A percentile compares a stretch with the other conserved stretches of the same genome.
Conservation (phyloP, 1,140 invertebrate species). For the Eubasilissa regina region DNA sequence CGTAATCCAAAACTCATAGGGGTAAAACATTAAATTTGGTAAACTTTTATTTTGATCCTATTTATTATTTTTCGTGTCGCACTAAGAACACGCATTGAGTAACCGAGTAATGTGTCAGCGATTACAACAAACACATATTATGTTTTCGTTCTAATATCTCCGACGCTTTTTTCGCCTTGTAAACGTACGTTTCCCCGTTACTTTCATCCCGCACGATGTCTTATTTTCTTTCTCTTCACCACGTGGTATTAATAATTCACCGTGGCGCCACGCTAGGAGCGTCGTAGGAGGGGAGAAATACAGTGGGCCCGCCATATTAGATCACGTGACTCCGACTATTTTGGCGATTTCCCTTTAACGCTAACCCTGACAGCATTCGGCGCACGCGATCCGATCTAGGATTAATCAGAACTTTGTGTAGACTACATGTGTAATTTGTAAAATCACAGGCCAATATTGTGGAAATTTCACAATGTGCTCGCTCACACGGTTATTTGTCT, state of each 20-base stretch:
- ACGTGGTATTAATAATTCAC: not conserved
- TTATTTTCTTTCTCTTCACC: not conserved
- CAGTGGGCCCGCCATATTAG: not conserved
- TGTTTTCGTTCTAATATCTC: too few species aligned
- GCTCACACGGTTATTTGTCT: too few species aligned
- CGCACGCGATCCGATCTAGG: conserved; percentile 23
- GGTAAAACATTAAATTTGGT: too few species aligned
- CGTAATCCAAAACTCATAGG: too few species aligned
- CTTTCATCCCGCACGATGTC: too few species aligned
- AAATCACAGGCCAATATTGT: conserved; percentile 18
- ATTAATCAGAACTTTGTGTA: conserved; percentile 31
- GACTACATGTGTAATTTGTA: not conserved
- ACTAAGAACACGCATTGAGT: too few species aligned
- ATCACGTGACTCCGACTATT: conserved; percentile 28
- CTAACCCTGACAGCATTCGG: not conserved
- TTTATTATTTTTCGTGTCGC: too few species aligned
- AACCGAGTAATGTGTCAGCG: too few species aligned
- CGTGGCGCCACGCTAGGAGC: not conserved
- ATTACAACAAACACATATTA: too few species aligned
- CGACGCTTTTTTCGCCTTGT: too few species aligned
- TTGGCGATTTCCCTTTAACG: conserved; percentile 10
- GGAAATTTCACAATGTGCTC: not conserved
- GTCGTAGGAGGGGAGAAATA: not conserved
- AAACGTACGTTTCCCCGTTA: not conserved
- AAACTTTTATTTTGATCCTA: too few species aligned